These are phyloP conservation scores for Drosophila nr. medialis DNA, from an alignment of 2,888 invertebrate genomes.

Conservation along the genomic window DNA sequence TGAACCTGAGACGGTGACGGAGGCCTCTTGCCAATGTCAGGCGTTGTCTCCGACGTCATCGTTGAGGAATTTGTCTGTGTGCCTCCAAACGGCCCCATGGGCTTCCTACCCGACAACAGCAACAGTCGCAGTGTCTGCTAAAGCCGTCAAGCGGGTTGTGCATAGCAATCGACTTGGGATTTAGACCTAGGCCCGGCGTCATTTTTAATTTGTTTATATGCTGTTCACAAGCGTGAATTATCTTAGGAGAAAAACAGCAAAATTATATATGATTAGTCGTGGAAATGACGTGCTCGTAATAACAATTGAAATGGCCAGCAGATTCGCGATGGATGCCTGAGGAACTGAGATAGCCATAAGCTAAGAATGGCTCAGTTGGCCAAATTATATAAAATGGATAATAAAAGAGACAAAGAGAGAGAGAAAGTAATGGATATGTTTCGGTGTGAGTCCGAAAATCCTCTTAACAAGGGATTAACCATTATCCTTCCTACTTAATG, in stretches of 20 bases:
- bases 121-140: slow-evolving; percentile 63
- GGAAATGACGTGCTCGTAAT: slow-evolving; percentile 39
- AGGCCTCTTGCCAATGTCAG: slow-evolving; percentile 63
- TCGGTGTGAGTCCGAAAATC: neutral
- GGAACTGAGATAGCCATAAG: slow-evolving; percentile 8
- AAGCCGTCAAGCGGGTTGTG: slow-evolving; percentile 74
- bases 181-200: slow-evolving; percentile 29
- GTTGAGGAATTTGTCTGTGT: slow-evolving; percentile 59
- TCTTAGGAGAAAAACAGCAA: slow-evolving; percentile 35
- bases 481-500: neutral
- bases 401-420: neutral
- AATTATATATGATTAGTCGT: slow-evolving; percentile 70
- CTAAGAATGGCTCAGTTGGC: slow-evolving; percentile 17
- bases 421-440: neutral
- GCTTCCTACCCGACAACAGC: slow-evolving; percentile 10
- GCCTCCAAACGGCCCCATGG: slow-evolving; percentile 11
- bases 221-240: slow-evolving; percentile 55
- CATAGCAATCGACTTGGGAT: slow-evolving; percentile 31
- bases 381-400: slow-evolving; percentile 40
- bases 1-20: slow-evolving; percentile 20
- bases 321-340: slow-evolving; percentile 10
- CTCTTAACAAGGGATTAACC: neutral
- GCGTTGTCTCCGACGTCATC: slow-evolving; percentile 69
- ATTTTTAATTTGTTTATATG: slow-evolving; percentile 58
- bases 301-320: slow-evolving; percentile 21